phyloP scores from a whole-genome alignment of 2,888 invertebrate species.

The Boloria selene region DNA sequence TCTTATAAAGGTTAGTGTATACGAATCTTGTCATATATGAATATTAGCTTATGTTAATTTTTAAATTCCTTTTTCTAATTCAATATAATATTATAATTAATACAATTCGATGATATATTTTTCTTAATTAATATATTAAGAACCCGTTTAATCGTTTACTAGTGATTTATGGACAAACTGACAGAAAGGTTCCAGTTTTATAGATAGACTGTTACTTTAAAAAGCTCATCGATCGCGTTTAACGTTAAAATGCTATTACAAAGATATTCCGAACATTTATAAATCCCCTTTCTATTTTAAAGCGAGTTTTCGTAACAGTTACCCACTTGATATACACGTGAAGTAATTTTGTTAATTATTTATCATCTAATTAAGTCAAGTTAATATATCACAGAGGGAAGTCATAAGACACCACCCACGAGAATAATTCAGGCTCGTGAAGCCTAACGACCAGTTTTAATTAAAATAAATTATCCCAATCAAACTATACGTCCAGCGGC shows the following conservation, averaged over 20 bases:
- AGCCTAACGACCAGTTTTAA: conserved; percentile 47
- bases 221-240: conserved; percentile 23
- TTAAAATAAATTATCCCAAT: conserved; percentile 50
- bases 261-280: conserved; percentile 23
- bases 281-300: conserved; percentile 1
- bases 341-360: conserved; percentile 47
- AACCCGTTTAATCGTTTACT: not conserved
- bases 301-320: conserved; percentile 28
- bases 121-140: not conserved
- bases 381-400: conserved; percentile 46
- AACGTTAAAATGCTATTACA: conserved; percentile 31
- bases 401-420: conserved; percentile 49
- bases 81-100: no score
- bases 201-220: not conserved
- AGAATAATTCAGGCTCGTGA: conserved; percentile 30
- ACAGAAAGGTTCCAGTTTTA: not conserved
- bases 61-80: no score
- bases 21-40: no score
- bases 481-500: conserved; percentile 31
- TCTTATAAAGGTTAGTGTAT: no score
- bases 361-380: conserved; percentile 46
- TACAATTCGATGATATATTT: no score
- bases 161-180: not conserved
- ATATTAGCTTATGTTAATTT: no score
- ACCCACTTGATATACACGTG: conserved; percentile 38